A percentile compares a stretch with the other conserved stretches of the same genome.
Conservation (phyloP, 2,113 vertebrate species). For the Menura novaehollandiae region DNA sequence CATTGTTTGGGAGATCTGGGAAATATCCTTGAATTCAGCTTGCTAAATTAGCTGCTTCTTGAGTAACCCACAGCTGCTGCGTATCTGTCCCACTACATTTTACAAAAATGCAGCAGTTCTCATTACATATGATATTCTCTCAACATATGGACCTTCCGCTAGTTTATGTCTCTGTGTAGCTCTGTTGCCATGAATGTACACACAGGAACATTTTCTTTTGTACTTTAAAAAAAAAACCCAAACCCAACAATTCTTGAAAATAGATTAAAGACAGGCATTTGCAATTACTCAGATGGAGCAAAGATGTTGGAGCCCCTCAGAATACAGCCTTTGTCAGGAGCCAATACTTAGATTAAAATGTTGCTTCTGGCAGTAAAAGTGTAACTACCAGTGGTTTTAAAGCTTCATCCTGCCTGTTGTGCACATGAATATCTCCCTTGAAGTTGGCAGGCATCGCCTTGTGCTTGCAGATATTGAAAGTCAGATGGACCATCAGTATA, state of each 20-base stretch:
- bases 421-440: background rate
- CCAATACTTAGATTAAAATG: slow-evolving; percentile 23
- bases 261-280: slow-evolving; percentile 32
- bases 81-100: slow-evolving; percentile 20
- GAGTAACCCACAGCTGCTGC: slow-evolving; percentile 62
- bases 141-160: slow-evolving; percentile 12
- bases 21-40: slow-evolving; percentile 65
- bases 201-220: slow-evolving; percentile 27
- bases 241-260: slow-evolving; percentile 6
- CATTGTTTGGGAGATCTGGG: slow-evolving; percentile 64
- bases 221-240: background rate
- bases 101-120: slow-evolving; percentile 25
- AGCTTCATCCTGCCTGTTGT: background rate
- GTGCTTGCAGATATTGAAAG: background rate
- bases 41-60: slow-evolving; percentile 64
- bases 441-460: background rate
- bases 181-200: background rate
- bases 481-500: background rate
- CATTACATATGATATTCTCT: background rate
- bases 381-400: background rate
- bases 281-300: slow-evolving; percentile 27
- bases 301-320: background rate
- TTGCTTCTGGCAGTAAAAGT: slow-evolving; percentile 37
- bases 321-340: background rate
- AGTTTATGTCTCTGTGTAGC: background rate